Conservation (phyloP, 2,797 vertebrate genomes). For the Pelobates cultripes region DNA sequence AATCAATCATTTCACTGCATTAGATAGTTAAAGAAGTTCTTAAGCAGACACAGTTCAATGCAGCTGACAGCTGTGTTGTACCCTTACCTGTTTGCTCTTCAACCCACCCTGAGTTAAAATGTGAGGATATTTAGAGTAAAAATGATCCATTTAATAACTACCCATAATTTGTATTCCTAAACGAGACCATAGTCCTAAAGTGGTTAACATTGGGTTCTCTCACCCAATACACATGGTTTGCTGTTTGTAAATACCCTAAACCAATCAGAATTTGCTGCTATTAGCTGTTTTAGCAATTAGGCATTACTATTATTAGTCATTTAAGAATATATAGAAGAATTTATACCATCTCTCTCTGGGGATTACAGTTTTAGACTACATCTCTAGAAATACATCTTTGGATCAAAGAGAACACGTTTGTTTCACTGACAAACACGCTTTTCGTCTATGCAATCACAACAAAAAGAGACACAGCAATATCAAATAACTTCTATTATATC, state of each 20-base stretch:
- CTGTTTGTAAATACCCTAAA: neutral
- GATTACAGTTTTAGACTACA: too few species aligned
- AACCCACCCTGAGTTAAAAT: neutral
- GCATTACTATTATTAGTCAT: too few species aligned
- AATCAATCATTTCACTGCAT: slow-evolving; percentile 4
- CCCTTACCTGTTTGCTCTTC: neutral
- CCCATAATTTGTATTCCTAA: neutral
- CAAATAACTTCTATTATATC: too few species aligned
- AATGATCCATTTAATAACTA: neutral
- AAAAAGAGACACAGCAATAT: too few species aligned
- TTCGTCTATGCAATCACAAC: too few species aligned
- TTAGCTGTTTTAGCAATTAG: neutral
- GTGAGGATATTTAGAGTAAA: neutral
- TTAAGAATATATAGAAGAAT: too few species aligned
- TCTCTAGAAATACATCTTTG: too few species aligned
- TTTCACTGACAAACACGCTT: too few species aligned
- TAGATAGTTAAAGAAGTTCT: neutral
- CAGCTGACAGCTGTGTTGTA: slow-evolving; percentile 1
- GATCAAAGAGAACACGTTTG: too few species aligned
- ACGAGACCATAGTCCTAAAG: neutral
- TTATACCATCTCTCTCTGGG: too few species aligned
- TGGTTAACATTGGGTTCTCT: neutral
- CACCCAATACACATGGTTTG: neutral
- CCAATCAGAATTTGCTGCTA: neutral
- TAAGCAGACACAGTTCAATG: neutral